Percentiles rank a stretch among this genome's conserved stretches.
phyloP scores from a whole-genome alignment of 1,140 invertebrate species.

The Tenebrio molitor region DNA sequence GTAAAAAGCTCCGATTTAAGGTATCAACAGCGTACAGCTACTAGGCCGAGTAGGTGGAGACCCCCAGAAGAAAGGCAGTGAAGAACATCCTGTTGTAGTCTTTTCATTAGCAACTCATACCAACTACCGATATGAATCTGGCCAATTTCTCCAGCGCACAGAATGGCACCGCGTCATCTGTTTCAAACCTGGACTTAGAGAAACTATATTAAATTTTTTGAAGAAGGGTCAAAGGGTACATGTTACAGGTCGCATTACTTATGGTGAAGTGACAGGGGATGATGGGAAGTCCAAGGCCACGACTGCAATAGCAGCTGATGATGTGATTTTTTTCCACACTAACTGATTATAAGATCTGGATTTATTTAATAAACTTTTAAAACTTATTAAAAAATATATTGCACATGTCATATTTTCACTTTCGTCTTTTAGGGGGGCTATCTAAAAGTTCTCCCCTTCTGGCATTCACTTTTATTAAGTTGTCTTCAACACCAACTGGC shows the following conservation, averaged over 20 bases:
- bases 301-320: slow-evolving; percentile 88
- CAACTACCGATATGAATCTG: slow-evolving; percentile 84
- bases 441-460: too few relatives aligned
- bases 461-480: too few relatives aligned
- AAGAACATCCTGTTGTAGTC: slow-evolving; percentile 87
- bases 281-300: slow-evolving; percentile 79
- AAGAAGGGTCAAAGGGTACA: slow-evolving; percentile 90
- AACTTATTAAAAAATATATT: too few relatives aligned
- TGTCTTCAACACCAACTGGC: too few relatives aligned
- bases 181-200: slow-evolving; percentile 86
- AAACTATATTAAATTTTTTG: slow-evolving; percentile 82
- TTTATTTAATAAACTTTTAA: slow-evolving; percentile 15
- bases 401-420: too few relatives aligned
- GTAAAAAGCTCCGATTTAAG: slow-evolving; percentile 70
- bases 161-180: slow-evolving; percentile 93
- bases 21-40: slow-evolving; percentile 88
- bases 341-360: slow-evolving; percentile 7
- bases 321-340: slow-evolving; percentile 83
- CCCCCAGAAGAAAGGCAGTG: slow-evolving; percentile 85
- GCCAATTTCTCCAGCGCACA: slow-evolving; percentile 85
- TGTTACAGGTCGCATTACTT: slow-evolving; percentile 85
- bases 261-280: slow-evolving; percentile 87
- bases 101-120: slow-evolving; percentile 93
- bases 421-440: too few relatives aligned
- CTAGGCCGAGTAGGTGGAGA: slow-evolving; percentile 89